A percentile compares a stretch with the other conserved stretches of the same genome.
Evolutionary conservation across 2,888 invertebrate species (phyloP).

Genomic region (Phaonia tiefii): DNA sequence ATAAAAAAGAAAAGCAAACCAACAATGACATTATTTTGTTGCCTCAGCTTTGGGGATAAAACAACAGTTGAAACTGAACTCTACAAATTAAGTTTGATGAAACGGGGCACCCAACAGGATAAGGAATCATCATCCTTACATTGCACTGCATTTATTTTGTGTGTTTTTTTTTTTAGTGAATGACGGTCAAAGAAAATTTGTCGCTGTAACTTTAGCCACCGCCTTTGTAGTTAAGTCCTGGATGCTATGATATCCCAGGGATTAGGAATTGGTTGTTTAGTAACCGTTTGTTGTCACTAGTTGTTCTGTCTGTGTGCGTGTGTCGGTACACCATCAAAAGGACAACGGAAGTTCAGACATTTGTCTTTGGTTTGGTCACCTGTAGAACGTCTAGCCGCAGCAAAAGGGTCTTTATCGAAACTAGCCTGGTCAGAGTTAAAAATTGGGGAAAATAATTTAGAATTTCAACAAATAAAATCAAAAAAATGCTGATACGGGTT

Average conservation of each 20-base stretch:
- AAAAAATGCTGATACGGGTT: no score
- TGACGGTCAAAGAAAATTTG: conserved; percentile 2
- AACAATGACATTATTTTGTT: conserved; percentile 17
- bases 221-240: neutral
- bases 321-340: no score
- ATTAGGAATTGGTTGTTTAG: conserved; percentile 28
- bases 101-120: conserved; percentile 54
- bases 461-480: no score
- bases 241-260: conserved; percentile 24
- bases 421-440: no score
- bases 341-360: conserved; percentile 12
- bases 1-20: conserved; percentile 20
- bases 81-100: conserved; percentile 68
- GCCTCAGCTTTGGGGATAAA: conserved; percentile 17
- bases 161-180: neutral
- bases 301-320: neutral
- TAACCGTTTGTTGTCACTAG: neutral
- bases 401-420: conserved; percentile 12
- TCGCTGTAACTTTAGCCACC: neutral
- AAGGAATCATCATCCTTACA: neutral
- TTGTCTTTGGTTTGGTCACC: conserved; percentile 43
- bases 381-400: neutral
- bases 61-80: conserved; percentile 29
- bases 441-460: no score
- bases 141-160: neutral